Conservation (phyloP, 37 sponge, comb jelly and placozoan genomes). For the Cladorhizidae sp. region DNA sequence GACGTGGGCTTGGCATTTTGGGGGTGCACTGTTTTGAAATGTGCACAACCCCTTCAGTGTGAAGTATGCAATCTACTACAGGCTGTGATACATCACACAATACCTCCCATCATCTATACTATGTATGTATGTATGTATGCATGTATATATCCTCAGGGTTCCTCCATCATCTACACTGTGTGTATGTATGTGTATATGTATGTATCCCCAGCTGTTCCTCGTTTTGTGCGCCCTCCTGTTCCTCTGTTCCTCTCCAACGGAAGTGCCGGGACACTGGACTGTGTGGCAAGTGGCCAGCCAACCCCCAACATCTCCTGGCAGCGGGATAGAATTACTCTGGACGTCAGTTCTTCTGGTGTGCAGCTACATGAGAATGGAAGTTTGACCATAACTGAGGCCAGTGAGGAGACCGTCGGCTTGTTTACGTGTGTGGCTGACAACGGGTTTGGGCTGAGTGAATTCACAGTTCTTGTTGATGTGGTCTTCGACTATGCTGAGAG, state of each 20-base stretch:
- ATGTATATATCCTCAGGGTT: no score
- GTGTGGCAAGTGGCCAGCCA: slow-evolving; percentile 28
- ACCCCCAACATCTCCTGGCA: slow-evolving; percentile 27
- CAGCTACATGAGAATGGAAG: slow-evolving; percentile 9
- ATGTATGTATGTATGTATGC: no score
- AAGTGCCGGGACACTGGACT: slow-evolving; percentile 9
- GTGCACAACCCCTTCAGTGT: no score
- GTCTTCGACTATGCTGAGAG: neutral
- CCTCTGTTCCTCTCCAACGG: neutral
- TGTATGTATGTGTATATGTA: neutral
- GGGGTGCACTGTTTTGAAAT: no score
- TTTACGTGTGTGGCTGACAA: slow-evolving; percentile 56
- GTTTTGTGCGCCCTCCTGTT: slow-evolving; percentile 3
- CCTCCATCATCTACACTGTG: neutral
- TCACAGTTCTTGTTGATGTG: slow-evolving; percentile 1
- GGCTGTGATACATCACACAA: no score
- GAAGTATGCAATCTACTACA: no score
- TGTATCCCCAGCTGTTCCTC: neutral
- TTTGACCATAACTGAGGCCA: slow-evolving; percentile 1
- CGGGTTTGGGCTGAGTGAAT: slow-evolving; percentile 15
- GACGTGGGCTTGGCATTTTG: no score
- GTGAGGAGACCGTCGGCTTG: slow-evolving; percentile 2
- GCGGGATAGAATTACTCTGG: neutral
- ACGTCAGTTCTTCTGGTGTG: neutral
- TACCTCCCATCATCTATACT: no score